Base-by-base conservation (phyloP, 2,888 invertebrate species). In the Neoaliturus tenellus region DNA sequence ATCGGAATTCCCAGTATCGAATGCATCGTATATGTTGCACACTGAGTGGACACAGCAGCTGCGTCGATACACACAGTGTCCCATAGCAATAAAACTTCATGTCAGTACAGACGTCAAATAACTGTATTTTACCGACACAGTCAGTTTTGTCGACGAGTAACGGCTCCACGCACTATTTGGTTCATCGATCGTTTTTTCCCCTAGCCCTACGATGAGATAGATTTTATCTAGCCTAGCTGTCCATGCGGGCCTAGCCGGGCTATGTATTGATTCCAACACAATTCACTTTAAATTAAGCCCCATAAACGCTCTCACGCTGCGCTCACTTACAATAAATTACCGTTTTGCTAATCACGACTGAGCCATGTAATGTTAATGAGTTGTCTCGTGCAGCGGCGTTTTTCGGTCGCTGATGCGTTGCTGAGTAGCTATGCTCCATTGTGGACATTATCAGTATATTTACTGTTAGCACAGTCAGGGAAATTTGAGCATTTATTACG, bases 231-330 rank as follows among this genome's bases (percentile, higher is more conserved):
- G 69, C 33, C 31, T 17, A 33, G 67, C 51, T 33, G n/a, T n/a
- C 35, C 39, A 69, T 75, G 73, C 44, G 73, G 73, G 28, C n/a
- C 39, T 10, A n/a, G 58, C 67, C 71, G 73, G 41, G 25, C 73
- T 39, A 23, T 75, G 39, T 25, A 75, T 75, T 44, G 73, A 75
- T 75, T 75, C 48, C 48, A 25, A 75, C 44, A 75, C 73, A 44
- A 75, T 75, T 75, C 73, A 75, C 69, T 75, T 75, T 75, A 75
- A 75, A 75, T 75, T 69, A 69, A 35, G 69, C 69, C 14, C 39
- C 69, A 69, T 69, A 35, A 69, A 39, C 69, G 67, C 31, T n/a
- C 4, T 20, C 51, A 6, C 67, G 4, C 67, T 17, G 67, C n/a
- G 35, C 12, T 39, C 69, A 69, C 69, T 69, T 69, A 69, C 69